Conservation (phyloP, 2,888 invertebrate genomes). For the Hololepta plana region DNA sequence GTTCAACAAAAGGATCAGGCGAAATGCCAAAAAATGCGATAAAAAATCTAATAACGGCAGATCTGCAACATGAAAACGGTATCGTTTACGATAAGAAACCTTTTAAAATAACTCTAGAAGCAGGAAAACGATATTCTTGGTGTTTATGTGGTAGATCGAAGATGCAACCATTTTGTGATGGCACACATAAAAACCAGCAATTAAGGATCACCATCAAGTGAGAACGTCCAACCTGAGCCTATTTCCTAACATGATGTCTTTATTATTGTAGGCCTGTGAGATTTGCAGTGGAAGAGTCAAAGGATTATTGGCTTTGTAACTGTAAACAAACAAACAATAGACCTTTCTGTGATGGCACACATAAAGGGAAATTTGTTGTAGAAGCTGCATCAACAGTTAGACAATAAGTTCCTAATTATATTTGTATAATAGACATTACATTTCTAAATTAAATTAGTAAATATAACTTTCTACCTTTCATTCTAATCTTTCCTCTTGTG, state of each 20-base stretch:
- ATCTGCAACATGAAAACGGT: conserved; percentile 52
- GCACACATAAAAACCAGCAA: conserved; percentile 63
- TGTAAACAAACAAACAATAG: conserved; percentile 88
- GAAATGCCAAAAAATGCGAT: conserved; percentile 51
- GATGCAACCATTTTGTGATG: conserved; percentile 88
- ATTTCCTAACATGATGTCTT: neutral
- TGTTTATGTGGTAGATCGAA: conserved; percentile 89
- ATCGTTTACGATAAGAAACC: conserved; percentile 77
- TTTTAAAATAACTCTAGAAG: conserved; percentile 54
- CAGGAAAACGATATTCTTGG: conserved; percentile 71
- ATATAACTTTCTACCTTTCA: conserved; percentile 3
- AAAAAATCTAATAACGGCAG: conserved; percentile 38
- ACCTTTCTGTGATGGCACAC: conserved; percentile 95
- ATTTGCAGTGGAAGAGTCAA: conserved; percentile 71
- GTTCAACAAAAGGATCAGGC: conserved; percentile 24
- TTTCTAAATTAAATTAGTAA: neutral
- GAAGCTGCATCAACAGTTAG: conserved; percentile 25
- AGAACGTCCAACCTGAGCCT: neutral
- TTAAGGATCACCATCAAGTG: conserved; percentile 56
- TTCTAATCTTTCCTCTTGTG: conserved; percentile 32
- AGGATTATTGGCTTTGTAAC: conserved; percentile 93
- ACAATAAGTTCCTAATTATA: conserved; percentile 12
- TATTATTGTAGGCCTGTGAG: conserved; percentile 46
- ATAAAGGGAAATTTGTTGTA: conserved; percentile 55
- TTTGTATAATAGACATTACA: conserved; percentile 4